A percentile compares a stretch with the other conserved stretches of the same genome.
These are phyloP conservation scores for Dione vanillae DNA, from an alignment of 2,888 invertebrate genomes.

Conservation along the genomic window DNA sequence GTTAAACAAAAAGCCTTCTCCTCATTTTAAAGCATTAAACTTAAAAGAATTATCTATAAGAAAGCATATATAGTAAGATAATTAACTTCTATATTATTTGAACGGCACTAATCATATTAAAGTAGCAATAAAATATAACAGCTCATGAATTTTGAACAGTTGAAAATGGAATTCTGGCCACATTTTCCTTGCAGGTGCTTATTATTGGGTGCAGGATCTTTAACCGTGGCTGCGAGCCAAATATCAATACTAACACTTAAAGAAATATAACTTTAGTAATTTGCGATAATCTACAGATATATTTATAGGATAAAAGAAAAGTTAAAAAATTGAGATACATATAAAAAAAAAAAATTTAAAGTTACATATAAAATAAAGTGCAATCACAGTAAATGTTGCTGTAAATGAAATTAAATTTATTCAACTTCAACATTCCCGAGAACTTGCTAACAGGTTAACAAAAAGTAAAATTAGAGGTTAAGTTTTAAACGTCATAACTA, in stretches of 20 bases:
- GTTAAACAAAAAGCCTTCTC: too few relatives aligned
- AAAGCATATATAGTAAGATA: slow-evolving; percentile 15
- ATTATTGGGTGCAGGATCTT: slow-evolving; percentile 51
- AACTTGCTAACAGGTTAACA: slow-evolving; percentile 20
- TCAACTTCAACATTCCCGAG: not conserved
- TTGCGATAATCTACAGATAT: not conserved
- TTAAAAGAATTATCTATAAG: not conserved
- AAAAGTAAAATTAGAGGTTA: slow-evolving; percentile 29
- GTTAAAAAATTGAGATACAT: not conserved
- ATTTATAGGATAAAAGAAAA: not conserved
- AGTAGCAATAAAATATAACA: slow-evolving; percentile 41
- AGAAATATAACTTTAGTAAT: slow-evolving; percentile 46
- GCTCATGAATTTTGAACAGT: slow-evolving; percentile 48
- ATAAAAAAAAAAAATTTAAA: not conserved
- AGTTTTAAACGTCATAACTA: slow-evolving; percentile 47
- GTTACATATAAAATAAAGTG: not conserved
- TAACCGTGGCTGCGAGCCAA: slow-evolving; percentile 61
- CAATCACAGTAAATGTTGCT: slow-evolving; percentile 10
- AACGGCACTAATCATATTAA: slow-evolving; percentile 38
- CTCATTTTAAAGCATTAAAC: too few relatives aligned
- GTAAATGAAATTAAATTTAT: slow-evolving; percentile 19
- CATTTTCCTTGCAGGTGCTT: slow-evolving; percentile 54
- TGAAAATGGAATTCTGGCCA: slow-evolving; percentile 40
- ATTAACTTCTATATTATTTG: slow-evolving; percentile 31
- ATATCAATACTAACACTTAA: slow-evolving; percentile 55